Evolutionary conservation across 2,113 vertebrate species (phyloP).

Genomic region (Atlantisia rogersi): DNA sequence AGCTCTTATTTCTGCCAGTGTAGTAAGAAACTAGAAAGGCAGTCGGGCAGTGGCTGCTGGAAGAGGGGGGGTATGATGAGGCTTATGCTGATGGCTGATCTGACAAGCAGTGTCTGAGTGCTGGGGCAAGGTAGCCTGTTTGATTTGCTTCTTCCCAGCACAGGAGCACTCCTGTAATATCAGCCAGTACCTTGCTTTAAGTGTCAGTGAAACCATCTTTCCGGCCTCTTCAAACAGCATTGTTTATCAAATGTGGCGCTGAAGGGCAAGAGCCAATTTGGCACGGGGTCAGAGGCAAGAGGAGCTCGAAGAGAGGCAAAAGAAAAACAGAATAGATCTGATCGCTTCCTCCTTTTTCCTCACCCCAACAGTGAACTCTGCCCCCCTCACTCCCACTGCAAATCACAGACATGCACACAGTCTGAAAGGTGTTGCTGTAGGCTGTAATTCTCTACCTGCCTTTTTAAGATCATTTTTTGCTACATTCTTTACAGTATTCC

Average conservation of each 20-base stretch:
- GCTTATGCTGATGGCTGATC: not conserved
- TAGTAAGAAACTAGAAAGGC: not conserved
- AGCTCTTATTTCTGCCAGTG: not conserved
- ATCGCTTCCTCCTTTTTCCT: not conserved
- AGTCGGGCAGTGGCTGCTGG: not conserved
- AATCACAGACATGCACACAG: not conserved
- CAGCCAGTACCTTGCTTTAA: not conserved
- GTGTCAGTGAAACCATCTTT: not conserved
- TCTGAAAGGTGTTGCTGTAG: not conserved
- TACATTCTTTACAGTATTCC: not conserved
- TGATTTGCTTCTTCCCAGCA: not conserved
- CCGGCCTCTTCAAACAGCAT: not conserved
- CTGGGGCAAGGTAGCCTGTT: not conserved
- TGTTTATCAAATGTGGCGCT: not conserved
- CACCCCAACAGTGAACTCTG: not conserved
- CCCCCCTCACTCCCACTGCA: not conserved
- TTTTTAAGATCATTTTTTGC: not conserved
- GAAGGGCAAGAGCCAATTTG: not conserved
- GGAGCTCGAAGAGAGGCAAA: not conserved
- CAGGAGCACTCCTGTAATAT: not conserved
- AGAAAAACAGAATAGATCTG: not conserved
- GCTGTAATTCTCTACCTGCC: not conserved
- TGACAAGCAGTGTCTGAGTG: not conserved
- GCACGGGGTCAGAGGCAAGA: not conserved
- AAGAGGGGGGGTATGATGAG: not conserved